These are phyloP conservation scores for Drosophila mauritiana DNA, from an alignment of 1,140 invertebrate genomes.

Conservation along the genomic window DNA sequence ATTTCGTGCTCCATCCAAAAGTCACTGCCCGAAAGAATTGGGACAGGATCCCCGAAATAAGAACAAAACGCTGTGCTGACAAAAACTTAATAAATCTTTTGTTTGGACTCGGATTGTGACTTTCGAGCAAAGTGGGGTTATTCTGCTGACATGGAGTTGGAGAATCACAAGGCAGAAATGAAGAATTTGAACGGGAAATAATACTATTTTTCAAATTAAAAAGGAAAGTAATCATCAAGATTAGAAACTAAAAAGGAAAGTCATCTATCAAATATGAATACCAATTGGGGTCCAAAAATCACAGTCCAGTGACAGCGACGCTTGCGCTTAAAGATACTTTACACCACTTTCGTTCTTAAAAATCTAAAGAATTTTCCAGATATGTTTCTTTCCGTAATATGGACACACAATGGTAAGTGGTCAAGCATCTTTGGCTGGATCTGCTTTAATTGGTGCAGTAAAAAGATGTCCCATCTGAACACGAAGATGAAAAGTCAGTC, in stretches of 20 bases:
- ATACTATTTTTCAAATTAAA: no score
- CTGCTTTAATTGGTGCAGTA: conserved; percentile 10
- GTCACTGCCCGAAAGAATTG: conserved; percentile 51
- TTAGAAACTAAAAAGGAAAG: no score
- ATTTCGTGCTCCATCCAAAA: conserved; percentile 45
- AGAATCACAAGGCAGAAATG: no score
- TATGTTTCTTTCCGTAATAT: background rate
- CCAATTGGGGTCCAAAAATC: no score
- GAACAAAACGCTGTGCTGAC: conserved; percentile 42
- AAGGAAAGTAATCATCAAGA: no score
- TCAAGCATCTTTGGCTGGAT: conserved; percentile 2
- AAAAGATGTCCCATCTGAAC: background rate
- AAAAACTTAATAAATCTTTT: conserved; percentile 70
- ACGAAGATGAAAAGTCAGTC: background rate
- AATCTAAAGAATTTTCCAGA: no score
- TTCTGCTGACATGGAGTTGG: background rate
- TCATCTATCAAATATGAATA: no score
- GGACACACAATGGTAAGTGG: background rate
- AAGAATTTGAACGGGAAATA: no score
- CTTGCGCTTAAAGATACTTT: no score
- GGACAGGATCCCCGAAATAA: conserved; percentile 10
- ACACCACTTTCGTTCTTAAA: no score
- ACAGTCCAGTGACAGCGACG: no score
- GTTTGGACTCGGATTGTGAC: conserved; percentile 27
- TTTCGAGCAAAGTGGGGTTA: background rate